Conservation (phyloP, 2,797 vertebrate species). For the Philypnodon macrostomus region DNA sequence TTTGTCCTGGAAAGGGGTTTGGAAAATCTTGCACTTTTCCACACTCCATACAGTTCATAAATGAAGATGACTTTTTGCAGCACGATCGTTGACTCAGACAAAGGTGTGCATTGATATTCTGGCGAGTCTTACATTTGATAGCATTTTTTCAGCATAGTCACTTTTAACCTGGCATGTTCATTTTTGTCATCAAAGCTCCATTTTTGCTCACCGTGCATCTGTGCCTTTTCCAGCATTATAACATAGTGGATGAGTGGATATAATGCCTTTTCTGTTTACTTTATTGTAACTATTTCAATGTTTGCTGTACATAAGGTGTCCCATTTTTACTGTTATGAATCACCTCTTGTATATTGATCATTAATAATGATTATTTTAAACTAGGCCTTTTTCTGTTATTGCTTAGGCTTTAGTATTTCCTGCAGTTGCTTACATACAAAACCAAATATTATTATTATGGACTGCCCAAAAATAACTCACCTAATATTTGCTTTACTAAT, state of each 20-base stretch:
- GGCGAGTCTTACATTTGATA: slow-evolving; percentile 68
- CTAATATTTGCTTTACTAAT: slow-evolving; percentile 3
- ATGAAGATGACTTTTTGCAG: slow-evolving; percentile 47
- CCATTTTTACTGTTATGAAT: slow-evolving; percentile 32
- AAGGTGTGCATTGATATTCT: slow-evolving; percentile 56
- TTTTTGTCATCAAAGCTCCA: slow-evolving; percentile 70
- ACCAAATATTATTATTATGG: no score
- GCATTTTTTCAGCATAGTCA: slow-evolving; percentile 57
- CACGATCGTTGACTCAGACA: slow-evolving; percentile 55
- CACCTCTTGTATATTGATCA: not conserved
- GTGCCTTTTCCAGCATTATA: slow-evolving; percentile 37
- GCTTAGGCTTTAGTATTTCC: not conserved
- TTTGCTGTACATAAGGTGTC: no score
- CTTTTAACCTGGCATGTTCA: slow-evolving; percentile 63
- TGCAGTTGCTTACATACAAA: no score
- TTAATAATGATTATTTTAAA: slow-evolving; percentile 2
- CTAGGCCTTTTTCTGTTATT: not conserved
- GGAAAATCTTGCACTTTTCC: no score
- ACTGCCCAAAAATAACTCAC: not conserved
- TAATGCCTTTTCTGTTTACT: no score
- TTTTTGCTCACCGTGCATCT: no score
- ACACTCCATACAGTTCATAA: no score
- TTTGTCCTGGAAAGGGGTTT: no score
- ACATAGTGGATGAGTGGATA: slow-evolving; percentile 21
- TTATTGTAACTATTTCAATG: no score